Conservation (phyloP, 2,113 vertebrate genomes). For the Anser cygnoides region DNA sequence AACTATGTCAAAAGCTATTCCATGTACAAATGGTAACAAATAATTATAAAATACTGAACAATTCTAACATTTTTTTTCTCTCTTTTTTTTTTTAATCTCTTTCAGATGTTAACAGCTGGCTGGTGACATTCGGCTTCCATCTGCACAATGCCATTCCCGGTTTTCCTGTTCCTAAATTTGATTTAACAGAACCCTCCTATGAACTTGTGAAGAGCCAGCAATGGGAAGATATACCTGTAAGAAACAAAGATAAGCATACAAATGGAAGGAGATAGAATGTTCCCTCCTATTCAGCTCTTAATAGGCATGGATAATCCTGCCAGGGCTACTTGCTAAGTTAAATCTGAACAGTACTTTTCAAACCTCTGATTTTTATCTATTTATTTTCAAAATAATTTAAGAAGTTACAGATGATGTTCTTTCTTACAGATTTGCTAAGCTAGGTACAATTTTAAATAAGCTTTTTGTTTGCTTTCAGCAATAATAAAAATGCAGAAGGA, state of each 20-base stretch:
- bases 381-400: neutral
- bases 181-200: conserved; percentile 91
- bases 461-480: conserved; percentile 48
- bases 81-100: neutral
- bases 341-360: neutral
- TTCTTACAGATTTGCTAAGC: conserved; percentile 16
- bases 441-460: conserved; percentile 10
- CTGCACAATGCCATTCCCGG: conserved; percentile 98
- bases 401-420: neutral
- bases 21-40: neutral
- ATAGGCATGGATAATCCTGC: neutral
- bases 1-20: neutral
- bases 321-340: neutral
- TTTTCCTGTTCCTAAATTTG: conserved; percentile 92
- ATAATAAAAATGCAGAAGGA: conserved; percentile 42
- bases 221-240: conserved; percentile 95
- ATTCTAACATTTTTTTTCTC: neutral
- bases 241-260: conserved; percentile 47
- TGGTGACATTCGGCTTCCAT: conserved; percentile 98
- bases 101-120: conserved; percentile 98
- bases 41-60: neutral
- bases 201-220: conserved; percentile 94
- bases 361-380: neutral
- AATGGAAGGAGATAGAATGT: neutral
- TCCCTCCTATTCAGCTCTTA: neutral